phyloP scores from a whole-genome alignment of 2,888 invertebrate species.

The Calameuta idolon region DNA sequence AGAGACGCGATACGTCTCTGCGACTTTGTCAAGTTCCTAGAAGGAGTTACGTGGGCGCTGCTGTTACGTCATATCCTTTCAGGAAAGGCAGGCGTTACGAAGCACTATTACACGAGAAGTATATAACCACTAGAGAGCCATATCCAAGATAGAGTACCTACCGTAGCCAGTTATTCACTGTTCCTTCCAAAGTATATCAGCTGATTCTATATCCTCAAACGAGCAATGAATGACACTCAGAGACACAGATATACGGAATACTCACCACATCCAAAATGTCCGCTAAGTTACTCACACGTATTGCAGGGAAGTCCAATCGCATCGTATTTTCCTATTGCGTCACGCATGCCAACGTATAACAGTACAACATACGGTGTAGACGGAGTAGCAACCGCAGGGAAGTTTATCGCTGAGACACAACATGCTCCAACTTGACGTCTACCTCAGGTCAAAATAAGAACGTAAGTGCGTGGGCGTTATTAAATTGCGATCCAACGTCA shows the following conservation, averaged over 20 bases:
- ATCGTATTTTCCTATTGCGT: slow-evolving; percentile 58
- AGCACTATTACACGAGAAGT: slow-evolving; percentile 11
- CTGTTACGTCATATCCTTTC: slow-evolving; percentile 26
- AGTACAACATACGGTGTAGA: slow-evolving; percentile 51
- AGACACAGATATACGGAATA: neutral
- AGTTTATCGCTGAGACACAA: neutral
- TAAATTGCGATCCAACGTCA: neutral
- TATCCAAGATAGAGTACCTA: neutral
- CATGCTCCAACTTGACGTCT: neutral
- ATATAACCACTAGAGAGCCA: neutral
- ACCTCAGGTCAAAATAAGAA: neutral
- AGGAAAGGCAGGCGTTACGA: slow-evolving; percentile 22
- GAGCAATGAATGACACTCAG: neutral
- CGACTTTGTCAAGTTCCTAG: neutral
- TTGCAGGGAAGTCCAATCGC: slow-evolving; percentile 44
- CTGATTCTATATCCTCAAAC: neutral
- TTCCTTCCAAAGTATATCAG: neutral
- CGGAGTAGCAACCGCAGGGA: neutral
- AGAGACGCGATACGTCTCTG: neutral
- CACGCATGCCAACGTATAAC: slow-evolving; percentile 61
- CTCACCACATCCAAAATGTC: neutral
- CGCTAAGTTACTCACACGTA: neutral
- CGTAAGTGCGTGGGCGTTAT: neutral
- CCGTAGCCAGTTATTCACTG: neutral
- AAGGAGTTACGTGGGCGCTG: slow-evolving; percentile 30